Percentiles rank a stretch among this genome's conserved stretches.
These are phyloP conservation scores for Lamproptera curius DNA, from an alignment of 2,888 invertebrate species.

Conservation along the genomic window DNA sequence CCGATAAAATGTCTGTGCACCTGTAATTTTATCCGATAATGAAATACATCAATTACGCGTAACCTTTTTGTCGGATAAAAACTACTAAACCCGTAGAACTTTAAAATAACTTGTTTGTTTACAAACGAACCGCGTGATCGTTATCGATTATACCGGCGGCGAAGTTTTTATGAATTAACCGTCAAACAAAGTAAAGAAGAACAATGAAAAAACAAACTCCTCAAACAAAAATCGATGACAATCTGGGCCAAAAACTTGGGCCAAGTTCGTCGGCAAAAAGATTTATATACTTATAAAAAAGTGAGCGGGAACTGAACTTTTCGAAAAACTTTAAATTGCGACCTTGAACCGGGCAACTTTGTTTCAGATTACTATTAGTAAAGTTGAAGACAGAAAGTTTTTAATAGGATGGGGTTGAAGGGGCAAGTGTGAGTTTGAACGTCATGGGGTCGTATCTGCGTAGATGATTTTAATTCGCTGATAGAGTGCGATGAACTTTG, in stretches of 20 bases:
- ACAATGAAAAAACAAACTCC: slow-evolving; percentile 78
- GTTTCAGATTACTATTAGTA: slow-evolving; percentile 77
- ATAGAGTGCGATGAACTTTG: slow-evolving; percentile 59
- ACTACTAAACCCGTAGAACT: no score
- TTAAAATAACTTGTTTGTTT: slow-evolving; percentile 45
- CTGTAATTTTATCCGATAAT: no score
- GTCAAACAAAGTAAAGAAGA: slow-evolving; percentile 78
- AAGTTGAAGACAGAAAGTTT: slow-evolving; percentile 63
- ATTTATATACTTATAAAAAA: slow-evolving; percentile 79
- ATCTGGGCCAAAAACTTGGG: slow-evolving; percentile 78
- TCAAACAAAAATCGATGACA: slow-evolving; percentile 80
- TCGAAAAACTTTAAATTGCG: slow-evolving; percentile 79
- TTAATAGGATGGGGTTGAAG: slow-evolving; percentile 64
- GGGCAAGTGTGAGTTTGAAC: slow-evolving; percentile 45
- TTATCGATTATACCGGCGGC: slow-evolving; percentile 71
- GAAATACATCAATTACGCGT: no score
- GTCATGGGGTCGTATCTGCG: slow-evolving; percentile 35
- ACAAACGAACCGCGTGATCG: slow-evolving; percentile 54
- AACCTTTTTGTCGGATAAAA: no score
- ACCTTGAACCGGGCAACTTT: slow-evolving; percentile 77
- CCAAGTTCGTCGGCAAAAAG: slow-evolving; percentile 75
- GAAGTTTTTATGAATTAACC: slow-evolving; percentile 78
- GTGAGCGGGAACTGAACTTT: slow-evolving; percentile 74
- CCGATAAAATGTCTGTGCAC: no score
- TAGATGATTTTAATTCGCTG: slow-evolving; percentile 44